Evolutionary conservation across 2,113 vertebrate genomes (phyloP).

Genomic region (Ptilorrhoa leucosticta): DNA sequence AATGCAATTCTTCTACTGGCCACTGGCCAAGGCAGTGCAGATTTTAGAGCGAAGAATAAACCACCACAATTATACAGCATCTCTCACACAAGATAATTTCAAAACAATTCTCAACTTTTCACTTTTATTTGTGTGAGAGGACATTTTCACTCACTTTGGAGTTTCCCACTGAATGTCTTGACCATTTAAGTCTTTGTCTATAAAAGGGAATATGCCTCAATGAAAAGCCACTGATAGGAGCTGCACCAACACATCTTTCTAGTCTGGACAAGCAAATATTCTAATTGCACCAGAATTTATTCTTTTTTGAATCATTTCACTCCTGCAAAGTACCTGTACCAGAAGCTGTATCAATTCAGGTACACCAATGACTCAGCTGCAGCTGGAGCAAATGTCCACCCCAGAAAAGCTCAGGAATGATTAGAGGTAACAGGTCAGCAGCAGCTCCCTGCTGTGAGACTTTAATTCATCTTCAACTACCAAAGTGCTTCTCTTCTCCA

Average conservation of each 20-base stretch:
- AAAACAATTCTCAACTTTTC: not conserved
- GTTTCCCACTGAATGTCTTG: not conserved
- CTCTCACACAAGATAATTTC: not conserved
- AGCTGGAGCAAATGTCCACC: not conserved
- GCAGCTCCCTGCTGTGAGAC: not conserved
- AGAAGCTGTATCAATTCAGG: not conserved
- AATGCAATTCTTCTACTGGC: not conserved
- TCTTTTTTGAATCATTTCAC: not conserved
- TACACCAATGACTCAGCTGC: not conserved
- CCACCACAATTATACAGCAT: not conserved
- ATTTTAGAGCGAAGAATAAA: constrained; percentile 7
- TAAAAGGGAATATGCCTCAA: not conserved
- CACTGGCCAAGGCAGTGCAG: constrained; percentile 2
- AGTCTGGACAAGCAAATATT: not conserved
- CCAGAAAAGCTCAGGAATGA: not conserved
- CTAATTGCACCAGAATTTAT: not conserved
- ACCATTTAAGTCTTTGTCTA: not conserved
- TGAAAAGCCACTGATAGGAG: not conserved
- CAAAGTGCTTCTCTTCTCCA: constrained; percentile 9
- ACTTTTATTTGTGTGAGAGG: not conserved
- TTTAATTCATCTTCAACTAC: not conserved
- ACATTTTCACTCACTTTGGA: not conserved
- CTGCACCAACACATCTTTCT: not conserved
- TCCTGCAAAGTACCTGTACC: not conserved
- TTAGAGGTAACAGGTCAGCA: not conserved